Percentiles rank a stretch among this genome's conserved stretches.
Conservation (phyloP, 2,113 vertebrate species). For the Morone chrysops region DNA sequence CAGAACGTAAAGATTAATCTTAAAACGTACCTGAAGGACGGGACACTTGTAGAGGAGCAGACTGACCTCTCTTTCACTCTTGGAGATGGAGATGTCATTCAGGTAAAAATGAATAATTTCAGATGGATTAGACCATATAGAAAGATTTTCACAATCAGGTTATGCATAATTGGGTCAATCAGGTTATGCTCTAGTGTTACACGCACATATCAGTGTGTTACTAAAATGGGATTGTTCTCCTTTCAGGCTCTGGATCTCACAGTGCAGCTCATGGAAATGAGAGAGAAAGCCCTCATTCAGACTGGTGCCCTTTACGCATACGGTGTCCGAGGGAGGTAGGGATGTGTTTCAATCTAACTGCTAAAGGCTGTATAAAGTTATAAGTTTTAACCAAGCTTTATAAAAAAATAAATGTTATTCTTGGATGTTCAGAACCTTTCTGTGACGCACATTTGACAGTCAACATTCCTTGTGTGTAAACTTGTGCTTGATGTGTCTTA, state of each 20-base stretch:
- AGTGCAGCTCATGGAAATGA: constrained; percentile 91
- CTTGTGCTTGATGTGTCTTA: not conserved
- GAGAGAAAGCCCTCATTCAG: constrained; percentile 88
- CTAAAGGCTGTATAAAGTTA: not conserved
- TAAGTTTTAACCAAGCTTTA: too few species aligned
- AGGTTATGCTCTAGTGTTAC: not conserved
- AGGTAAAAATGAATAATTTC: constrained; percentile 81
- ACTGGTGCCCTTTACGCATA: constrained; percentile 93
- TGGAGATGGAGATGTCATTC: constrained; percentile 94
- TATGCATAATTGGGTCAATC: not conserved
- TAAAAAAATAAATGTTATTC: too few species aligned
- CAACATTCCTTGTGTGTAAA: not conserved
- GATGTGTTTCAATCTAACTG: not conserved
- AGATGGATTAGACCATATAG: not conserved
- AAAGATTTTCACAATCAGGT: not conserved
- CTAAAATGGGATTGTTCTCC: not conserved
- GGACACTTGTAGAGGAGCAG: constrained; percentile 85
- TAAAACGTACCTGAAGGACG: constrained; percentile 85
- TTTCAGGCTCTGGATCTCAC: constrained; percentile 93
- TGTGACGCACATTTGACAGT: not conserved
- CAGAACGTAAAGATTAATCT: constrained; percentile 90
- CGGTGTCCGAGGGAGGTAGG: constrained; percentile 90
- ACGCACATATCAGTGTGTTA: not conserved
- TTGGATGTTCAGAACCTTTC: not conserved
- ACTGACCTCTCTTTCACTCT: constrained; percentile 87